Evolutionary conservation across 2,797 vertebrate genomes (phyloP).

Genomic region (Myiotriccus ornatus): DNA sequence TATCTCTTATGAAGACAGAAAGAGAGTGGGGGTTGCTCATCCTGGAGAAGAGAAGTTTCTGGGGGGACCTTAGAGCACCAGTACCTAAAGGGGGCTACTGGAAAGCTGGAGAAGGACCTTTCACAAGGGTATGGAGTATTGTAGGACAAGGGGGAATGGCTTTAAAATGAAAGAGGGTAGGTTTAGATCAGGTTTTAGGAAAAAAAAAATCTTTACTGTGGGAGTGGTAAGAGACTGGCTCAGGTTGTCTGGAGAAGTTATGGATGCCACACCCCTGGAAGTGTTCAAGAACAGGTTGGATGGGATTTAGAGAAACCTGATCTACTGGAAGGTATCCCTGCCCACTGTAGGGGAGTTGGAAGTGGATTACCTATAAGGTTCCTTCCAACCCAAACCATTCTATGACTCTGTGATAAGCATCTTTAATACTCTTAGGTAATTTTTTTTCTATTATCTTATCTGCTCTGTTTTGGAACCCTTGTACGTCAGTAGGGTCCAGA

Average conservation of each 20-base stretch:
- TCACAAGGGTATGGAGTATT: neutral
- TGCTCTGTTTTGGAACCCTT: neutral
- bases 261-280: neutral
- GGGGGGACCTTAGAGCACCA: neutral
- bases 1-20: neutral
- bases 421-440: neutral
- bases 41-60: neutral
- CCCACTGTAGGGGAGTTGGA: neutral
- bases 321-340: neutral
- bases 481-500: neutral
- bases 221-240: neutral
- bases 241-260: neutral
- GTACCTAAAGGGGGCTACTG: neutral
- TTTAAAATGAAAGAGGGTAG: neutral
- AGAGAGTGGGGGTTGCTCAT: neutral
- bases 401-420: neutral
- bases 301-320: neutral
- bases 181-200: neutral
- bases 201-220: neutral
- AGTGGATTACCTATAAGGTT: neutral
- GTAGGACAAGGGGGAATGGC: neutral
- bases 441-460: neutral
- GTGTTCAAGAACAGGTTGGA: neutral
- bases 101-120: neutral
- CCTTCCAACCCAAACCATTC: neutral